Conservation (phyloP, 2,113 vertebrate genomes). For the Tapirus terrestris region DNA sequence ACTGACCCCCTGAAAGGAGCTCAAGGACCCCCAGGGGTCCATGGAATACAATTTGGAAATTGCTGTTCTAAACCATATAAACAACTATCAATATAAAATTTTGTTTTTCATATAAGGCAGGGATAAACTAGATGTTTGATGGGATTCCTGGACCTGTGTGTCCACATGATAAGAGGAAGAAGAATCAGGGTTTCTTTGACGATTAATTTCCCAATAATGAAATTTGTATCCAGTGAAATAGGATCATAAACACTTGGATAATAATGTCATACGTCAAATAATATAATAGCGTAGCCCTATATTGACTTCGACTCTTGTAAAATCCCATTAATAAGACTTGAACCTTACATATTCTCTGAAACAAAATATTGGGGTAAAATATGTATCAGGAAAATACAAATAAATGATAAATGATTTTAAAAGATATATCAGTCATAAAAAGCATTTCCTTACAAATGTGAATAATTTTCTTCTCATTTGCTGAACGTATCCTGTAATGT, state of each 20-base stretch:
- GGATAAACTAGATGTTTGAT: background rate
- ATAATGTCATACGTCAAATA: background rate
- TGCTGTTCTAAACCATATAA: background rate
- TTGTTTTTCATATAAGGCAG: background rate
- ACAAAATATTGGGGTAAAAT: background rate
- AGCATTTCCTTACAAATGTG: background rate
- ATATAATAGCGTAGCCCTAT: background rate
- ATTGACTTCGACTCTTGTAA: conserved; percentile 28
- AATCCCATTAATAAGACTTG: background rate
- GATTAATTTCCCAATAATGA: background rate
- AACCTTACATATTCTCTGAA: background rate
- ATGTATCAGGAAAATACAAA: background rate
- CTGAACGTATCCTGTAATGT: background rate
- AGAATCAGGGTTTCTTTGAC: background rate
- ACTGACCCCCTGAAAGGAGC: background rate
- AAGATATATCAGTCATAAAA: background rate
- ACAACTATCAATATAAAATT: background rate
- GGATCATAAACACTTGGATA: background rate
- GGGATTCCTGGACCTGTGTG: background rate
- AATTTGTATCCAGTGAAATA: background rate
- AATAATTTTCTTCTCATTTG: background rate
- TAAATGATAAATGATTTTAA: background rate
- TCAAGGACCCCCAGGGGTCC: background rate
- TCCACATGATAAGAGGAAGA: background rate
- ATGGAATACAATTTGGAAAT: background rate